Evolutionary conservation across 2,797 vertebrate genomes (phyloP), one percentile per base, ranked within the genome.

Genomic region (Gymnothorax reevesii): DNA sequence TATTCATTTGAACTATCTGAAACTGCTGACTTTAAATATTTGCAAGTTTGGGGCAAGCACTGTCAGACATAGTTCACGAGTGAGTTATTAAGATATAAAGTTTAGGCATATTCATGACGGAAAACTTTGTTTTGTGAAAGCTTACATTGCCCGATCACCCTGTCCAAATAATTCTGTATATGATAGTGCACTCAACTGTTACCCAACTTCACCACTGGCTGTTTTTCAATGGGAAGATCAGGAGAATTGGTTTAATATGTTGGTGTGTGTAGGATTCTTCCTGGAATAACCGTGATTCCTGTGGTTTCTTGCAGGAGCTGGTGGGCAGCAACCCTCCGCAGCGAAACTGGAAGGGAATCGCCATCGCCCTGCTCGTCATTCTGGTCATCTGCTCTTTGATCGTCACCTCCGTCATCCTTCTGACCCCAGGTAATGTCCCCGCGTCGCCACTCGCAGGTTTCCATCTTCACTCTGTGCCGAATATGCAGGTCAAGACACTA

Each of bases 331-430:
- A 99, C 92, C 97, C 98, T 92, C 97, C 98, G 2, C 98, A 99
- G 94, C 97, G 98, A 87, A 99, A 99, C 96, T 99, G 98, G 98
- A 99, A 99, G 90, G 98, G 98, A 90, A 99, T 99, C 89, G 98
- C 98, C 57, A 99, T 99, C 86, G 98, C 98, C 7, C 97, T 99
- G 89, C 98, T 99, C 86, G 98, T 99, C 91, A 99, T 99, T 93
- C 97, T 99, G 90, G 97, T 99, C 93, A 99, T 99, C 96, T 99
- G 98, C 95, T 99, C 98, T 86, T 91, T 99, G 94, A 99, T 99
- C 88, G 97, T 99, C 95, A 99, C 98, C 92, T 99, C 98, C 0
- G 98, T 99, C 95, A 97, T 99, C 91, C 96, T 99, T 92, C 97
- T 99, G 94, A 99, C 98, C 83, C 98, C 98, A 98, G 97, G 98